Conservation (phyloP, 2,888 invertebrate genomes). For the Xylocampa areola region DNA sequence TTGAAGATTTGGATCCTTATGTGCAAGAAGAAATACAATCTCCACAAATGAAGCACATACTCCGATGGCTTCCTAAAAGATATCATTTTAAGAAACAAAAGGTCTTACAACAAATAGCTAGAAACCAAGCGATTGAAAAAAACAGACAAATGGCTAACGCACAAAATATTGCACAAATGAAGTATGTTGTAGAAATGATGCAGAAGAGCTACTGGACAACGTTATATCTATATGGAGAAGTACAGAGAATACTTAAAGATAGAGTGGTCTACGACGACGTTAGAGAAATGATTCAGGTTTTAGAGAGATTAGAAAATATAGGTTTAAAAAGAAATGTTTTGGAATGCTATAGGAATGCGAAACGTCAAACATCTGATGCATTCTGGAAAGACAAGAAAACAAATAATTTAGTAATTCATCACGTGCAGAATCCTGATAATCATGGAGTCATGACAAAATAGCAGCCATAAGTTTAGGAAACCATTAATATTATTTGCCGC, state of each 20-base stretch:
- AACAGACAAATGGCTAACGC: background rate
- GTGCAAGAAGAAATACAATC: slow-evolving; percentile 1
- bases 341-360: slow-evolving; percentile 41
- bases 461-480: too few species aligned
- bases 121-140: background rate
- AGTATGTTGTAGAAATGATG: slow-evolving; percentile 59
- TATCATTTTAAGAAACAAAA: background rate
- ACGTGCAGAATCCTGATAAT: background rate
- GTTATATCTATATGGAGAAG: slow-evolving; percentile 67
- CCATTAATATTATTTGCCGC: too few species aligned
- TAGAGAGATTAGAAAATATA: slow-evolving; percentile 53
- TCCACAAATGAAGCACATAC: slow-evolving; percentile 8
- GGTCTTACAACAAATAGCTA: background rate
- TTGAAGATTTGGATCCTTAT: background rate
- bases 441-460: background rate
- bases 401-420: slow-evolving; percentile 5
- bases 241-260: slow-evolving; percentile 61
- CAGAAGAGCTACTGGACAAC: slow-evolving; percentile 52
- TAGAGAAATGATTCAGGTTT: slow-evolving; percentile 63
- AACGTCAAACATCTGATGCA: too few species aligned
- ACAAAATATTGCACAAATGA: slow-evolving; percentile 53
- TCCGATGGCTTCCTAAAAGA: slow-evolving; percentile 11
- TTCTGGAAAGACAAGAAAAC: slow-evolving; percentile 16
- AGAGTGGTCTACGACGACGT: slow-evolving; percentile 59
- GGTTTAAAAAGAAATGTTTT: slow-evolving; percentile 52